Conservation (phyloP, 2,113 vertebrate species). For the Siphamia tubifer region DNA sequence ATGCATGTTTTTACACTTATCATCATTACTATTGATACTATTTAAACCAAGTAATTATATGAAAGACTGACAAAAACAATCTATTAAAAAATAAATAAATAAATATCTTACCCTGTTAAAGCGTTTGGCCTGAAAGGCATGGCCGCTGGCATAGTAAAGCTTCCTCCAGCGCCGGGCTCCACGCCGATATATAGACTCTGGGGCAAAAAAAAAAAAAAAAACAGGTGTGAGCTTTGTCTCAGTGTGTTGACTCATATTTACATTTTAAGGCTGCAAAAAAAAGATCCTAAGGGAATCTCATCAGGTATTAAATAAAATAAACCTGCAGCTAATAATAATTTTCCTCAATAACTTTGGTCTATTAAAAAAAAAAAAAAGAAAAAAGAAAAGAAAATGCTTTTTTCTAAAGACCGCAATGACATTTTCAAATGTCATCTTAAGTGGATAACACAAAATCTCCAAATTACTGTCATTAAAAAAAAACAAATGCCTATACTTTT, state of each 20-base stretch:
- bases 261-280: too few species aligned
- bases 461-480: too few species aligned
- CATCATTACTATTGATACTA: too few species aligned
- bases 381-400: too few species aligned
- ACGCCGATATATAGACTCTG: slow-evolving; percentile 98
- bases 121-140: slow-evolving; percentile 98
- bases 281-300: not conserved
- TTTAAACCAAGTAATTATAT: not conserved
- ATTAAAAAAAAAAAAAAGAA: too few species aligned
- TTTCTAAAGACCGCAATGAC: too few species aligned
- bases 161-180: slow-evolving; percentile 98
- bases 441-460: too few species aligned
- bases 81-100: not conserved
- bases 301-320: too few species aligned
- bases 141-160: slow-evolving; percentile 96
- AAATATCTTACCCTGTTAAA: slow-evolving; percentile 90
- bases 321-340: too few species aligned
- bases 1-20: not conserved
- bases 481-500: too few species aligned
- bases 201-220: not conserved
- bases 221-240: not conserved
- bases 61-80: not conserved
- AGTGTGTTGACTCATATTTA: not conserved
- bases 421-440: too few species aligned
- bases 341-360: too few species aligned